These are phyloP conservation scores for Dryomyza anilis DNA, from an alignment of 2,888 invertebrate species.

Conservation along the genomic window DNA sequence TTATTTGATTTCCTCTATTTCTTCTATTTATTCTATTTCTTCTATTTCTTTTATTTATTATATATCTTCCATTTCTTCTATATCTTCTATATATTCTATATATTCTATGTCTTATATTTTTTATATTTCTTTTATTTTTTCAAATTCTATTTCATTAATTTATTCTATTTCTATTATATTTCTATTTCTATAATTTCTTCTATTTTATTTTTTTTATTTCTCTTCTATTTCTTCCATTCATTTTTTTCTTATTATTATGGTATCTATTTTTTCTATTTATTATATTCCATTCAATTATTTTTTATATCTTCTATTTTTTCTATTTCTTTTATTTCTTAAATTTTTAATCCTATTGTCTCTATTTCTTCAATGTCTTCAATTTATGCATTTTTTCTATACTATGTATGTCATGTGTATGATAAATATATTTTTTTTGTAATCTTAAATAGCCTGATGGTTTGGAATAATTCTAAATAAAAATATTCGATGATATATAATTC, in stretches of 20 bases:
- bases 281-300: neutral
- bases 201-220: neutral
- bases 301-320: neutral
- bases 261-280: neutral
- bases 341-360: neutral
- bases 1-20: neutral
- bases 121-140: neutral
- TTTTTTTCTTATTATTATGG: neutral
- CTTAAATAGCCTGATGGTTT: too few relatives aligned
- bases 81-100: neutral
- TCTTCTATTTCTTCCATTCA: neutral
- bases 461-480: too few relatives aligned
- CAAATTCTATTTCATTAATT: neutral
- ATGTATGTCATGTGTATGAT: neutral
- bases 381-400: neutral
- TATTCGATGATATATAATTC: too few relatives aligned
- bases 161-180: neutral
- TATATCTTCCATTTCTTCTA: neutral
- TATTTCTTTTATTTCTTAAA: neutral
- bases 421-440: neutral
- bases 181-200: neutral
- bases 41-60: neutral
- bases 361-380: neutral
- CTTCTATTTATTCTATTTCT: neutral
- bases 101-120: neutral